These are phyloP conservation scores for Agapetus fuscipes DNA, from an alignment of 2,888 invertebrate species.

Conservation along the genomic window DNA sequence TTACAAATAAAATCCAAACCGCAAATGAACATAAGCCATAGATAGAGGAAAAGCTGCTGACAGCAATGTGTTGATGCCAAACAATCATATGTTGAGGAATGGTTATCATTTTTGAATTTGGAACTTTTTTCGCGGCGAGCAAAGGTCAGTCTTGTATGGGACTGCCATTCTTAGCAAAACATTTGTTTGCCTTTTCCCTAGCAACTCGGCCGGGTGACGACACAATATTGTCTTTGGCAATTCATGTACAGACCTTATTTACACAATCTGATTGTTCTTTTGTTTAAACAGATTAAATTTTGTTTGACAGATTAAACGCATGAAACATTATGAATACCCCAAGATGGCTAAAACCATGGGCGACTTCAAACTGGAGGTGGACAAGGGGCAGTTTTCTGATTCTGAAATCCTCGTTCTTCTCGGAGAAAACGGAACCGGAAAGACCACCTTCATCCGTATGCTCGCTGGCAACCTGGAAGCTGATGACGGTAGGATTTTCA, in stretches of 20 bases:
- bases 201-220: no score
- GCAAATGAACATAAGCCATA: no score
- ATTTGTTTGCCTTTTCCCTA: neutral
- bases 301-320: conserved; percentile 60
- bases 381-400: conserved; percentile 93
- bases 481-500: conserved; percentile 59
- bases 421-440: conserved; percentile 97
- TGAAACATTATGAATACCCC: conserved; percentile 95
- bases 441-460: conserved; percentile 98
- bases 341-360: conserved; percentile 82
- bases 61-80: no score
- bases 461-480: conserved; percentile 91
- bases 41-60: no score
- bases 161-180: no score
- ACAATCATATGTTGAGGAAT: no score
- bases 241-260: neutral
- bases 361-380: conserved; percentile 67
- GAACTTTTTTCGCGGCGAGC: no score
- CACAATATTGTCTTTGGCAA: no score
- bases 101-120: no score
- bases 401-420: conserved; percentile 97
- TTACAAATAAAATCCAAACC: no score
- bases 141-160: no score
- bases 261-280: neutral
- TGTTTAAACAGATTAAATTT: neutral